Evolutionary conservation across 2,113 vertebrate species (phyloP), one percentile per base, ranked within the genome.

Genomic region (Pholis gunnellus): DNA sequence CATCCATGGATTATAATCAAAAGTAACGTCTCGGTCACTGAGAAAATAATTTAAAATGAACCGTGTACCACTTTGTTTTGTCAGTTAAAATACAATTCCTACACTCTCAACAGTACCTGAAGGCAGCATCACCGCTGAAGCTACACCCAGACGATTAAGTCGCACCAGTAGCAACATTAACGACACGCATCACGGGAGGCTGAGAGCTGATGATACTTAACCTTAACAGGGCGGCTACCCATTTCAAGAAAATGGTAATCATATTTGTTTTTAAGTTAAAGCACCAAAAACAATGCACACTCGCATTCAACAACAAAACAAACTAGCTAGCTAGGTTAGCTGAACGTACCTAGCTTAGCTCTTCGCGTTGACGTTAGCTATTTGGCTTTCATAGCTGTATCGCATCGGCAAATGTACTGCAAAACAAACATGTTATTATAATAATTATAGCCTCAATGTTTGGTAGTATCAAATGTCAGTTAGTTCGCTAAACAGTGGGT

Each of bases 191-290:
- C 48, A 2, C 2, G 38, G 42, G 38, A 42, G 7, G 8, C 36
- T 25, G 13, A 72, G 48, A 34, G 2, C 48, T 1, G 18, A 48
- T 67, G 18, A 63, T 5, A 79, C 27, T 4, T 5, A 31, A 27
- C 40, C 15, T 25, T 1, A 40, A 25, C 29, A 1, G 5, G 67
- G 8, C 36, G 13, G 1, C 66, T 14, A 22, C 9, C 36, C 1
- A 40, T 46, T 7, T 38, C 18, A 36, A 22, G 6, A 85, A 56
- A 84, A 94, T 91, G 92, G 80, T 89, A 91, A 86, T 15, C 2
- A 9, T n/a, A 31, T 56, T 18, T 29, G 29, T 60, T 20, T 70
- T 31, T 34, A 48, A 17, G 22, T 38, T 50, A 11, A 7, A 7
- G 1, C 27, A 38, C 13, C 2, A 2, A 7, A 29, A 42, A 50